Base-by-base conservation (phyloP, 2,888 invertebrate species). In the Cybosia mesomella region DNA sequence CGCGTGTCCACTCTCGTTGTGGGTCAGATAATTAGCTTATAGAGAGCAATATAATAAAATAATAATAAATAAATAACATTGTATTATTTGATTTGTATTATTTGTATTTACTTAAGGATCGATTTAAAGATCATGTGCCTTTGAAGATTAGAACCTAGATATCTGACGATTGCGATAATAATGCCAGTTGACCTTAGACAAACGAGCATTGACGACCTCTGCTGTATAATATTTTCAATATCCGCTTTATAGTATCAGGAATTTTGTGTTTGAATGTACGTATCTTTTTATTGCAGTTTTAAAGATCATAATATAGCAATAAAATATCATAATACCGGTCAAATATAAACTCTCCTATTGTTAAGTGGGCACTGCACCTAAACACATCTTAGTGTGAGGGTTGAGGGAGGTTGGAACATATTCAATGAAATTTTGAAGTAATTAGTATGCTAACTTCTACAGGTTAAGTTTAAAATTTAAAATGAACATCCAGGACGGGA, bases 101-200 rank as follows among this genome's bases (percentile, higher is more conserved):
- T n/a, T n/a, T 1, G 21, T 54, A n/a, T 8, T 32, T 24, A 58
- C 57, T 9, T 18, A 32, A 28, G 28, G 32, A 58, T 58, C 57
- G 18, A 58, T 18, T 32, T 18, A 21, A 18, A 3, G 15, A n/a
- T 57, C 24, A 57, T 15, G 32, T 32, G 57, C 24, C 57, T 58
- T 58, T 32, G 28, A 9, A 32, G 28, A 58, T 58, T 32, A 21
- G 32, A 64, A 22, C 67, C 57, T 58, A 53, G 57, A 53, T 63
- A 65, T 36, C 10, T 39, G 28, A 10, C 28, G 70, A 62, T 61
- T 59, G 49, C 68, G 13, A 55, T 15, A 59, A 64, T 68, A 58
- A n/a, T 22, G 57, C 61, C 54, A 67, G 59, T 61, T 78, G 74
- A 74, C 81, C 79, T 79, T 74, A 76, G 66, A 61, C 53, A 66